Percentiles rank a stretch among this genome's conserved stretches.
phyloP scores from a whole-genome alignment of 2,888 invertebrate genomes.

The Clivina fossor region DNA sequence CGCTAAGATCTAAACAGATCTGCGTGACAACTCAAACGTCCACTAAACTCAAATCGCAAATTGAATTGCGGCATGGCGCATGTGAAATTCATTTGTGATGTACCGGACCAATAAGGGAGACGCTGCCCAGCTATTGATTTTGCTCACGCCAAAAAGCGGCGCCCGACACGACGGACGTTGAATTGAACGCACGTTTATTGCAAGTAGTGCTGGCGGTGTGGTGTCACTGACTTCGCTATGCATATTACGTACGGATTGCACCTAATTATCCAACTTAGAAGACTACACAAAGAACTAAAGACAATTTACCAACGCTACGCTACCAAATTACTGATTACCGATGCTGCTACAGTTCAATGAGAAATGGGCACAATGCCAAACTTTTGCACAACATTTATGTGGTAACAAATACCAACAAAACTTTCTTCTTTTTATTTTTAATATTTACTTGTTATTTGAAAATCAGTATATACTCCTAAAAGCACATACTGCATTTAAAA shows the following conservation, averaged over 20 bases:
- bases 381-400: no score
- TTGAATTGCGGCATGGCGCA: conserved; percentile 30
- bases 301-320: no score
- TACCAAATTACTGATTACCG: no score
- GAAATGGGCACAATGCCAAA: no score
- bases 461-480: no score
- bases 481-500: no score
- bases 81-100: conserved; percentile 34
- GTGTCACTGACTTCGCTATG: not conserved
- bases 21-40: not conserved
- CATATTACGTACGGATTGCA: not conserved
- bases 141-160: conserved; percentile 23
- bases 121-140: conserved; percentile 31
- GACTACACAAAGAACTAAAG: not conserved
- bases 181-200: no score
- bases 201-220: not conserved
- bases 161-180: conserved; percentile 8
- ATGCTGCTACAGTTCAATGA: no score
- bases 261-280: not conserved
- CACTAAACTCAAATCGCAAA: conserved; percentile 21
- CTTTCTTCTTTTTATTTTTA: no score
- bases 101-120: conserved; percentile 32
- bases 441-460: no score
- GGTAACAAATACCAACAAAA: no score
- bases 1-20: no score